Percentiles rank a stretch among this genome's conserved stretches.
These are phyloP conservation scores for Drosophila tsacasi DNA, from an alignment of 1,140 invertebrate genomes.

Conservation along the genomic window DNA sequence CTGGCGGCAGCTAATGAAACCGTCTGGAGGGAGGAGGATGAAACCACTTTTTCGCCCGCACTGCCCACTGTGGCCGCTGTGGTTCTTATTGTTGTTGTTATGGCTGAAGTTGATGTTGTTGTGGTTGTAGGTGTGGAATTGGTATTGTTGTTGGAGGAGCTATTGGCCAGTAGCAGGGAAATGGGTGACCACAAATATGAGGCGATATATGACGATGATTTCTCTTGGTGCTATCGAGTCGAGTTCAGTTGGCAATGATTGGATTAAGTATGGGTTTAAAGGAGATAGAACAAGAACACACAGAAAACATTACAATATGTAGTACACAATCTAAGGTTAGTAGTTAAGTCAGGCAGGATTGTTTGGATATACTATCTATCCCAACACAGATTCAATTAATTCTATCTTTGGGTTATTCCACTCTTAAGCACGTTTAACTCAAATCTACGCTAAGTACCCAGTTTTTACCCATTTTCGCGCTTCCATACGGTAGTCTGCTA, in stretches of 20 bases:
- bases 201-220: conserved; percentile 71
- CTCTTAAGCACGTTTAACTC: conserved; percentile 16
- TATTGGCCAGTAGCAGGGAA: conserved; percentile 50
- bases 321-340: conserved; percentile 6
- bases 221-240: conserved; percentile 64
- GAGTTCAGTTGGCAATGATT: conserved; percentile 15
- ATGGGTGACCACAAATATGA: conserved; percentile 74
- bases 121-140: conserved; percentile 38
- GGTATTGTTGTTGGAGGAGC: conserved; percentile 6
- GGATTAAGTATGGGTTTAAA: conserved; percentile 12
- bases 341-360: conserved; percentile 1
- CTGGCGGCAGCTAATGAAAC: conserved; percentile 47
- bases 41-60: conserved; percentile 16
- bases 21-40: conserved; percentile 37
- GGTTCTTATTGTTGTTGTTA: conserved; percentile 33
- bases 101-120: conserved; percentile 37
- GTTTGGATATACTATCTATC: background rate
- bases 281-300: conserved; percentile 60
- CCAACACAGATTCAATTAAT: background rate
- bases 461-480: background rate
- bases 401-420: background rate
- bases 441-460: background rate
- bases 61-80: conserved; percentile 24
- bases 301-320: conserved; percentile 49
- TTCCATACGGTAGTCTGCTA: background rate